Base-by-base conservation (phyloP, 2,888 invertebrate genomes). In the Prosapia bicincta region DNA sequence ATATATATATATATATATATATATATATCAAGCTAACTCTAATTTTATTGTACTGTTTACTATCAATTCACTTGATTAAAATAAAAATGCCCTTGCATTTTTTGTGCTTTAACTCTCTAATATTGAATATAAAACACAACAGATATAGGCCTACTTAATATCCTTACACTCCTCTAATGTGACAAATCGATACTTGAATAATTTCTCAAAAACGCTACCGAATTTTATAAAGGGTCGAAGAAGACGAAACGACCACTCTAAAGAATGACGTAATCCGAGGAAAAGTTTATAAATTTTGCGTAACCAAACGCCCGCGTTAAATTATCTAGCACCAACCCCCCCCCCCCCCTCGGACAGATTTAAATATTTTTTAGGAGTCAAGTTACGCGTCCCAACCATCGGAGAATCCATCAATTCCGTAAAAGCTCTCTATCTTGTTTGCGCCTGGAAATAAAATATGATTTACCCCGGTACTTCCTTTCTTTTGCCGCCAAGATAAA, bases 351-450 rank as follows among this genome's bases (percentile, higher is more conserved):
- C 20, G n/a, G 54, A 54, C 54, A 54, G 54, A 54, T 54, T 54
- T 54, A 54, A 54, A 54, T 54, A 54, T 54, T 54, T 54, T 54
- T 54, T 54, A 54, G 54, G 54, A 54, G 54, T 54, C 54, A 54
- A 54, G 54, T 54, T 54, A 20, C 54, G 20, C 54, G 54, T 54
- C 54, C 10, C 54, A n/a, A 20, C 54, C 54, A 20, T n/a, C 3
- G 20, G 54, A 13, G 20, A 54, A 54, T 54, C 54, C 54, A 54
- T 54, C 54, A 54, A 54, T 54, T 54, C 54, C 20, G 54, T 54
- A 54, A 54, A 54, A 54, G 54, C 54, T 54, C 54, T 54, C 54
- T 20, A 54, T 54, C 54, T 54, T 54, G 54, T 54, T 54, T 54
- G n/a, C 54, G 54, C 54, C 54, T 2, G 54, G 20, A 54, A 54